Evolutionary conservation across 2,113 vertebrate genomes (phyloP), one percentile per base, ranked within the genome.

Genomic region (Dipodomys stephensi): DNA sequence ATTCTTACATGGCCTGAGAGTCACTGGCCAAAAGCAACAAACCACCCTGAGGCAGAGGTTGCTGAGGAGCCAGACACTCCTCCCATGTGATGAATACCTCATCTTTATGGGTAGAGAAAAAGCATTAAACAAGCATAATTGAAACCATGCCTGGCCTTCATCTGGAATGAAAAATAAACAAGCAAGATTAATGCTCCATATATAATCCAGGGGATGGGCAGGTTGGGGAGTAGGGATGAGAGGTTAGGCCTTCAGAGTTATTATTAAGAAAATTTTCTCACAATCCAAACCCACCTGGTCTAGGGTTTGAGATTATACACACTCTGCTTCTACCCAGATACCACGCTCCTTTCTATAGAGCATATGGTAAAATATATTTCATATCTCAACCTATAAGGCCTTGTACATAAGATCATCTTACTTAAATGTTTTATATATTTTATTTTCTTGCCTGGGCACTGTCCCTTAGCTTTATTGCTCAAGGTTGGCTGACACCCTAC

Each of bases 121-220:
- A 74, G 60, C 49, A 49, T 77, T 88, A 82, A 90, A 90, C 73
- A 68, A 82, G 73, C 20, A 60, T 68, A 32, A 28, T 85, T 69
- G 28, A 71, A 77, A 69, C 46, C 11, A 15, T 65, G 44, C 78
- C 82, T 49, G 46, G 71, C 60, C 32, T 76, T 92, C 49, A 85
- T 71, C 64, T 44, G 57, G 74, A 80, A 92, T 32, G 67, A 60
- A 88, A 79, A 88, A 60, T 78, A 90, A 94, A 91, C 16, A 91
- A n/a, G n/a, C 74, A 81, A n/a, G 72, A 73, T 49, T 64, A 69
- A 67, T 11, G 20, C 49, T 65, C 74, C 53, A 82, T 73, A 90
- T 68, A 35, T 25, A 78, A 83, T n/a, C 84, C 81, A 92, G 44
- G 62, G 39, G 53, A 49, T 65, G 64, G 35, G 39, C 46, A 65